Base-by-base conservation (phyloP, 2,888 invertebrate genomes). In the Rhagonycha lutea region DNA sequence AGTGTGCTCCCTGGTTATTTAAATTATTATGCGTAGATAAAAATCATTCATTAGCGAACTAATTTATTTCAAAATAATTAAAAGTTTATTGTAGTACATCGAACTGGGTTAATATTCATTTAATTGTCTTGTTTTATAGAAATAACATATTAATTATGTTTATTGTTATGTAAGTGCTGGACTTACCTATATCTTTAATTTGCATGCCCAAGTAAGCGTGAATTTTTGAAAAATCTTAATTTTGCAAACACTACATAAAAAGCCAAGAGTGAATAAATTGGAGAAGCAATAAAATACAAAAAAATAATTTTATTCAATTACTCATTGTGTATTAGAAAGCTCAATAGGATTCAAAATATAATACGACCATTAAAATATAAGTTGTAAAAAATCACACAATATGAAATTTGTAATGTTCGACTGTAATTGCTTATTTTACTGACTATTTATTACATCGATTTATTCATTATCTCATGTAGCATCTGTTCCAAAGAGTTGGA, bases 131-230 rank as follows among this genome's bases (percentile, higher is more conserved):
- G 81, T 80, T 82, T 47, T 80, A 74, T 74, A 68, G 72, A 75
- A 72, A 76, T 77, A 75, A 75, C 74, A 79, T 80, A 82, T 84
- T 84, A 84, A 82, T 83, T 84, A 83, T 83, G 81, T 82, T 82
- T 82, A 83, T 80, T 83, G 81, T 81, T 80, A 81, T 82, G 81
- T 80, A 80, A 80, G 77, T 79, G 80, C 79, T 81, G 78, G 79
- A 79, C 73, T 69, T 73, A 72, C 80, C 79, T 82, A 81, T 81
- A 67, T 80, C 79, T 82, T 47, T 47, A 47, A 84, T 85, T 85
- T 85, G 84, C 84, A 85, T 84, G 84, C 76, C 83, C 83, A 84
- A 29, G 83, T 80, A 82, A 81, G 82, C 84, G 77, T 80, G 80
- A 68, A 71, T 61, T 75, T 74, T 77, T 75, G 61, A 47, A 65